phyloP scores from a whole-genome alignment of 2,797 vertebrate genomes.

The Gobionotothen gibberifrons region DNA sequence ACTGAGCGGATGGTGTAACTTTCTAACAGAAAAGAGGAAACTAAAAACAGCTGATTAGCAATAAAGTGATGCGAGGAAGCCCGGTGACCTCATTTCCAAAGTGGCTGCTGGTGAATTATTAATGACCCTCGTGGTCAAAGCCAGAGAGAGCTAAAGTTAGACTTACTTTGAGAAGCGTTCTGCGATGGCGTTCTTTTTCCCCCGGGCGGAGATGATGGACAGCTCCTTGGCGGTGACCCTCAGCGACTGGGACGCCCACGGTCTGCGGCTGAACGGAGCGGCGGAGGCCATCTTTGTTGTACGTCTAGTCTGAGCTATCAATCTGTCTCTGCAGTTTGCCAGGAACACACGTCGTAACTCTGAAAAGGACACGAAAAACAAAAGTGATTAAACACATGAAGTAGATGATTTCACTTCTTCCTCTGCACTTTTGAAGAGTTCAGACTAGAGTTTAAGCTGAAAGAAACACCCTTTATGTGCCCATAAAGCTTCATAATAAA shows the following conservation, averaged over 20 bases:
- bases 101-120: constrained; percentile 59
- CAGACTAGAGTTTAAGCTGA: background rate
- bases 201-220: constrained; percentile 89
- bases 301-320: constrained; percentile 38
- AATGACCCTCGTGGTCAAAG: constrained; percentile 7
- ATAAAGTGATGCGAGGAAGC: background rate
- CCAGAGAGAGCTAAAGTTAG: background rate
- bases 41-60: constrained; percentile 26
- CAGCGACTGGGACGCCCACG: constrained; percentile 92
- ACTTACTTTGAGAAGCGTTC: constrained; percentile 94
- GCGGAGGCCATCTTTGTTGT: constrained; percentile 86
- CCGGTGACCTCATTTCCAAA: background rate
- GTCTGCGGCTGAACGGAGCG: constrained; percentile 88
- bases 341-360: constrained; percentile 12
- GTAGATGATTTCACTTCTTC: background rate
- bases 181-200: constrained; percentile 87
- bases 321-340: constrained; percentile 19
- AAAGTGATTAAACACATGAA: background rate
- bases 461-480: constrained; percentile 16
- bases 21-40: constrained; percentile 23
- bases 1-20: background rate
- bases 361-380: constrained; percentile 10
- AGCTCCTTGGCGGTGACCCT: constrained; percentile 94
- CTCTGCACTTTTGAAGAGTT: background rate
- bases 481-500: background rate